Percentiles rank a stretch among this genome's conserved stretches.
Evolutionary conservation across 2,113 vertebrate genomes (phyloP).

Genomic region (Eira barbara): DNA sequence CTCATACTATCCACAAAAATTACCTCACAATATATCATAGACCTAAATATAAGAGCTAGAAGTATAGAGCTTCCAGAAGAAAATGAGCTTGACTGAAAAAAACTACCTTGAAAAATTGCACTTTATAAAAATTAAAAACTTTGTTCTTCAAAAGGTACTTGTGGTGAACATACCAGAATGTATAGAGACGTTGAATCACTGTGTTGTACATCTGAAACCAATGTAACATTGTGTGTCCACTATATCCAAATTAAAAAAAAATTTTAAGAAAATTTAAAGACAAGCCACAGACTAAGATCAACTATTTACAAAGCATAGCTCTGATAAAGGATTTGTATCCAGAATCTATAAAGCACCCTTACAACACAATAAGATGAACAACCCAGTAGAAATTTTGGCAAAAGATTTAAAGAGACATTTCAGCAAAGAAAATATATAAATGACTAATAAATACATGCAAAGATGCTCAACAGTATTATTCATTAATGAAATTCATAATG

Average conservation of each 20-base stretch:
- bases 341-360: neutral
- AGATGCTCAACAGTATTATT: neutral
- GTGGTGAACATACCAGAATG: neutral
- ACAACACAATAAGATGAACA: neutral
- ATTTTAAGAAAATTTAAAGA: neutral
- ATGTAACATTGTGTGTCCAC: neutral
- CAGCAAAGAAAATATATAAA: conserved; percentile 25
- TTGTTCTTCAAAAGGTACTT: neutral
- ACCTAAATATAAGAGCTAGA: conserved; percentile 22
- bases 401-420: conserved; percentile 10
- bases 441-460: neutral
- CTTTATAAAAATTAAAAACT: conserved; percentile 28
- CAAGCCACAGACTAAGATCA: neutral
- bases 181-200: neutral
- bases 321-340: neutral
- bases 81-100: neutral
- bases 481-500: conserved; percentile 26
- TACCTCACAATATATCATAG: neutral
- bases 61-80: neutral
- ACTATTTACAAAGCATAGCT: neutral
- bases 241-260: neutral
- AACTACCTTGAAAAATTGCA: neutral
- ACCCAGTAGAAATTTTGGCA: neutral
- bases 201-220: neutral
- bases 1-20: neutral